A percentile compares a stretch with the other conserved stretches of the same genome.
Conservation (phyloP, 1,140 invertebrate species). For the Drosophila kanapiae region DNA sequence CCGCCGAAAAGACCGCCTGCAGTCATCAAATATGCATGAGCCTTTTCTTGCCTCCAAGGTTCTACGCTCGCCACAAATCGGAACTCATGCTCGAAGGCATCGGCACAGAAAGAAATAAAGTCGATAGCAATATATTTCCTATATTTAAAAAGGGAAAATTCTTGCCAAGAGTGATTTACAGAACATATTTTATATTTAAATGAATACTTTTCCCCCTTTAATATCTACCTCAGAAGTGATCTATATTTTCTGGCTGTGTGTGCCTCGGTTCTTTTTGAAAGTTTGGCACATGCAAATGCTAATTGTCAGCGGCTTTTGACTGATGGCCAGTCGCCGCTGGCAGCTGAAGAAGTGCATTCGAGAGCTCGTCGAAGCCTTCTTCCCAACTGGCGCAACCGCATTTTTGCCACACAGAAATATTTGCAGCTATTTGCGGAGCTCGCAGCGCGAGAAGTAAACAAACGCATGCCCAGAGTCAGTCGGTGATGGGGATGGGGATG, state of each 20-base stretch:
- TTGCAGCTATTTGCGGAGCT: slow-evolving; percentile 61
- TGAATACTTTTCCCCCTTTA: too few relatives aligned
- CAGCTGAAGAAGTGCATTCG: slow-evolving; percentile 37
- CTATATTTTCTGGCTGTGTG: slow-evolving; percentile 21
- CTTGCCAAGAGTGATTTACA: too few relatives aligned
- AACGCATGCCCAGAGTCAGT: slow-evolving; percentile 23
- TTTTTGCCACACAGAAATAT: slow-evolving; percentile 56
- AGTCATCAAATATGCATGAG: slow-evolving; percentile 66
- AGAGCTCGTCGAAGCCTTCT: slow-evolving; percentile 42
- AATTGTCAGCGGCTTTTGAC: slow-evolving; percentile 65
- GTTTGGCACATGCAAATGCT: slow-evolving; percentile 70
- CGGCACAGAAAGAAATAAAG: slow-evolving; percentile 21
- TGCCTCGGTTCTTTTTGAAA: slow-evolving; percentile 61
- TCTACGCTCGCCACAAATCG: slow-evolving; percentile 42
- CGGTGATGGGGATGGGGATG: not conserved
- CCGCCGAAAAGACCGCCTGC: slow-evolving; percentile 46
- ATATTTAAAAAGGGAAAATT: not conserved
- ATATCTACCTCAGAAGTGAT: not conserved
- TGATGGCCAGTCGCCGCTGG: slow-evolving; percentile 54
- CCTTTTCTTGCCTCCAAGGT: slow-evolving; percentile 60
- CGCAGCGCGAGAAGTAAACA: slow-evolving; percentile 56
- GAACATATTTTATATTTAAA: not conserved
- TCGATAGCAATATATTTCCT: not conserved
- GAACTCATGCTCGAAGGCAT: slow-evolving; percentile 49
- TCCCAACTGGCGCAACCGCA: slow-evolving; percentile 64